Evolutionary conservation across 2,888 invertebrate genomes (phyloP).

Genomic region (Pardosa pseudoannulata): DNA sequence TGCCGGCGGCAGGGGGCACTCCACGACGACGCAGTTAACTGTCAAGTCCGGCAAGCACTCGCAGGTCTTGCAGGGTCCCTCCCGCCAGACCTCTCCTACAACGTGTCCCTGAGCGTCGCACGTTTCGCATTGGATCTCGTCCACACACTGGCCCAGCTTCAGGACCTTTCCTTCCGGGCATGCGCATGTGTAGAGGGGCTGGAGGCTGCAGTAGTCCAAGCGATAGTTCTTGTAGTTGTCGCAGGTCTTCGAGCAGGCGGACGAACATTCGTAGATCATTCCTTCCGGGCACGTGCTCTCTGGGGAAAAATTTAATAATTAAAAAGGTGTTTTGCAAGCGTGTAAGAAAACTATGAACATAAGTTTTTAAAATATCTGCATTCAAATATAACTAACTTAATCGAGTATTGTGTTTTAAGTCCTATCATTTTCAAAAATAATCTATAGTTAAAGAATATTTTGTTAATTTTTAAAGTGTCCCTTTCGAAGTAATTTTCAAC

Average conservation of each 20-base stretch:
- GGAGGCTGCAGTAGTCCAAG: conserved; percentile 32
- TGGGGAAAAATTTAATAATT: conserved; percentile 36
- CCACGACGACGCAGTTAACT: conserved; percentile 70
- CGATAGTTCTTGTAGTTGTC: conserved; percentile 78
- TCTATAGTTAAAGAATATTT: no score
- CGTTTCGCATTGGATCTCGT: conserved; percentile 80
- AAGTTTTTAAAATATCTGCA: no score
- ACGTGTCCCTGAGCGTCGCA: conserved; percentile 55
- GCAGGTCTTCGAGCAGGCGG: conserved; percentile 83
- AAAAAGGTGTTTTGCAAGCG: no score
- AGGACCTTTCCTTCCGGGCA: conserved; percentile 87
- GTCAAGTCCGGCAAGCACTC: conserved; percentile 80
- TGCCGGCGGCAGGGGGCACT: conserved; percentile 68
- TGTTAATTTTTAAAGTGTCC: no score
- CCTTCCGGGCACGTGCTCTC: conserved; percentile 81
- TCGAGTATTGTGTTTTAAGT: no score
- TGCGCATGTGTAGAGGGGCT: conserved; percentile 81
- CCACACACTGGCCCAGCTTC: conserved; percentile 85
- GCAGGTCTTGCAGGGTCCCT: conserved; percentile 86
- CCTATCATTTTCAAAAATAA: no score
- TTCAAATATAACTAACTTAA: no score
- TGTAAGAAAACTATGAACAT: background rate
- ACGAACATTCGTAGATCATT: conserved; percentile 81
- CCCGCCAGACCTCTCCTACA: conserved; percentile 83
- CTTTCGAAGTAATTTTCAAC: no score